Base-by-base conservation (phyloP, 2,797 vertebrate genomes). In the Acrocephalus scirpaceus region DNA sequence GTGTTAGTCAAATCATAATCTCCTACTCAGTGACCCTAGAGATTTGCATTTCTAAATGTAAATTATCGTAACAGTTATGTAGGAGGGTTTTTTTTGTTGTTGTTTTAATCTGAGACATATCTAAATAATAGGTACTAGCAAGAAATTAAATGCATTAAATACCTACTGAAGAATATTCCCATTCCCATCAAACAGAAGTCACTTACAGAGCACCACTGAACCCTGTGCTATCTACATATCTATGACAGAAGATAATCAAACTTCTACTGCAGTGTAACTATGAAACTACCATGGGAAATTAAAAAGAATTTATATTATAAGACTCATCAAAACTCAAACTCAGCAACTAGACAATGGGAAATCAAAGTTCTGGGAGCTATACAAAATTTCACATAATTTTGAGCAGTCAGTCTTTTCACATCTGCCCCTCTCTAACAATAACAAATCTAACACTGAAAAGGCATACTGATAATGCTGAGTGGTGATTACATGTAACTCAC, bases 391-490 rank as follows among this genome's bases (percentile, higher is more conserved):
- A 81, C 54, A 94, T 77, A 38, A 86, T 91, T 95, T 82, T 86
- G 58, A 27, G 42, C 78, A 40, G 29, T 51, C 42, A 71, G 58
- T 80, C 66, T 90, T 77, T 92, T 93, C 85, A 90, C 57, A 79
- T 73, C 91, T 79, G 72, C 40, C 25, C 47, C 71, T 82, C 45
- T 94, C 87, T 94, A 97, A 91, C 57, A 95, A 95, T 91, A 96
- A 95, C 92, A 97, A 95, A 94, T 51, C 58, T 30, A 88, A 30
- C 5, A 86, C 19, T 70, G 67, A 60, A 79, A 75, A 85, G 80
- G 86, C 81, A 92, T 79, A 78, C 36, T 44, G 1, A 13, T 60
- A 93, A 85, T 40, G 74, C 72, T 66, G 70, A 26, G 21, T 60
- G 51, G 57, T 51, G 80, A 67, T n/a, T 53, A 76, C 82, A 76